phyloP scores from a whole-genome alignment of 2,113 vertebrate species.

The Dendropsophus ebraccatus region DNA sequence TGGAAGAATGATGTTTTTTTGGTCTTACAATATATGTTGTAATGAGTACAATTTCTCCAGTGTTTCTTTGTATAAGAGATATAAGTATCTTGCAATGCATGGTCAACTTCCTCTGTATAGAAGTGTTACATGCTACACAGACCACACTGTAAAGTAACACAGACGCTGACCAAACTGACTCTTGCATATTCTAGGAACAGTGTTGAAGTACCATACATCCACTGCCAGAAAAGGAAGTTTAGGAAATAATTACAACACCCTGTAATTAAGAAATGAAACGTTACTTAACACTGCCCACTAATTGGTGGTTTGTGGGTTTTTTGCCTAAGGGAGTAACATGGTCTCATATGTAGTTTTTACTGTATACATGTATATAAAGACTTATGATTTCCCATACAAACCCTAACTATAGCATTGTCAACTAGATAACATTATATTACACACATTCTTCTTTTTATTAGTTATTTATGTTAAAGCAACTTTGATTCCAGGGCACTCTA shows the following conservation, averaged over 20 bases:
- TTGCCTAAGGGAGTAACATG: background rate
- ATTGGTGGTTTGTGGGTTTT: conserved; percentile 23
- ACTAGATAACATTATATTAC: background rate
- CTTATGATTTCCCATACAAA: background rate
- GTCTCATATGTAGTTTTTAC: background rate
- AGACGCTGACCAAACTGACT: background rate
- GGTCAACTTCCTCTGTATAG: background rate
- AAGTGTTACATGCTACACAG: background rate
- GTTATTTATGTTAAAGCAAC: too few relatives aligned
- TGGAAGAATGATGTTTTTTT: too few relatives aligned
- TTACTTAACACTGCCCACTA: conserved; percentile 14
- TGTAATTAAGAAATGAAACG: conserved; percentile 15
- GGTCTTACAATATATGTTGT: too few relatives aligned
- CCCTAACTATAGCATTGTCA: background rate
- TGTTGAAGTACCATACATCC: background rate
- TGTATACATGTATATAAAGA: background rate
- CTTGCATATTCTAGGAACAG: background rate
- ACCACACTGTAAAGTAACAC: background rate
- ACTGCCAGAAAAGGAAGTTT: conserved; percentile 20
- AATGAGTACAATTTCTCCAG: background rate
- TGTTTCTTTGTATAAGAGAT: background rate
- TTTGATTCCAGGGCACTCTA: too few relatives aligned
- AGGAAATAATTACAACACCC: conserved; percentile 40
- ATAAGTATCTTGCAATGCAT: background rate
- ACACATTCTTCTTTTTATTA: background rate